Evolutionary conservation across 2,888 invertebrate species (phyloP), one percentile per base, ranked within the genome.

Genomic region (Galerucella nymphaeae): DNA sequence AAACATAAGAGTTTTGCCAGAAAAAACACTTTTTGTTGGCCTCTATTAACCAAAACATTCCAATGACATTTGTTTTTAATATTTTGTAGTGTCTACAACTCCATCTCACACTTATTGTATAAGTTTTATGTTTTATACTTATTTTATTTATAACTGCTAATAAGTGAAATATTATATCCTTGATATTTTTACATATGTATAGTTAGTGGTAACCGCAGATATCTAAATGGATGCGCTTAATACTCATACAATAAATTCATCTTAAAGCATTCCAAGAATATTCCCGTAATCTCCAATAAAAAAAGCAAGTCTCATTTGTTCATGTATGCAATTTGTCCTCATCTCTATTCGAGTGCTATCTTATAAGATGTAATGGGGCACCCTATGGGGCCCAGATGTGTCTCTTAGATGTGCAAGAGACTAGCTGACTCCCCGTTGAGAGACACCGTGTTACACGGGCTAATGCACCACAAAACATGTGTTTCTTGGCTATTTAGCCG

Each of bases 371-470:
- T 69, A 69, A 73, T 67, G 63, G 71, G 81, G 79, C 81, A 77
- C 80, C 82, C 82, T 72, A 74, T 75, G 66, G 81, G 74, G 81
- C 79, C 76, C 82, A 82, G 82, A 81, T 82, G 81, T 83, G 81
- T 83, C 81, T 79, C 78, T 78, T 77, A 74, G 76, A 77, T 78
- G 79, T 76, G 70, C 75, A 74, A 77, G 77, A 72, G 71, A 71
- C 74, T 70, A 70, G 55, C 66, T 53, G 77, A 72, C 77, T 75
- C 77, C 83, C 83, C 79, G 82, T 78, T 66, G 83, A 58, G 82
- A 82, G 78, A 83, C 83, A 83, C 83, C 82, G 83, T 82, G 80
- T 83, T 83, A 83, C 82, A 80, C 82, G 75, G 73, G 78, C 78
- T 82, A 82, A 82, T 79, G 79, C 80, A 77, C 80, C 77, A 76